A percentile compares a stretch with the other conserved stretches of the same genome.
These are phyloP conservation scores for Gadopsis marmoratus DNA, from an alignment of 2,797 vertebrate species.

Conservation along the genomic window DNA sequence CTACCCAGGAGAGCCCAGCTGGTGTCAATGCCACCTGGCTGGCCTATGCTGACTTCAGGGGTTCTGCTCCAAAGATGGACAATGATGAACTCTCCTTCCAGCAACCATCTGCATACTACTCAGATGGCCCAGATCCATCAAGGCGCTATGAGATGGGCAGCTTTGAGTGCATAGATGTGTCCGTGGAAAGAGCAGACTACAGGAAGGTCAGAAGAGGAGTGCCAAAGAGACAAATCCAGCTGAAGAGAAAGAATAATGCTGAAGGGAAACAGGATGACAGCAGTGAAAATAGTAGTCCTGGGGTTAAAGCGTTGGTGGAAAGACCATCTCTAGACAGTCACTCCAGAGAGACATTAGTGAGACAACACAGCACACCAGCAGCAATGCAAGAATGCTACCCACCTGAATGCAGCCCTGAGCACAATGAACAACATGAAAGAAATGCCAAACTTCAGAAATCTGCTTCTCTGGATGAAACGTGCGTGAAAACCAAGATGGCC, in stretches of 20 bases:
- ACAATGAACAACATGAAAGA: constrained; percentile 59
- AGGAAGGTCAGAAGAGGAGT: constrained; percentile 90
- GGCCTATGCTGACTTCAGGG: constrained; percentile 84
- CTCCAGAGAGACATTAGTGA: constrained; percentile 76
- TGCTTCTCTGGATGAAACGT: constrained; percentile 87
- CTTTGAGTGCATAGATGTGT: constrained; percentile 93
- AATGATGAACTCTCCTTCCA: constrained; percentile 75
- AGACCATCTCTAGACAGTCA: constrained; percentile 67
- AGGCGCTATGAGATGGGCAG: constrained; percentile 84
- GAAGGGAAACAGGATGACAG: constrained; percentile 84
- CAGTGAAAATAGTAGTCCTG: constrained; percentile 82
- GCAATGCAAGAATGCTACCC: constrained; percentile 69
- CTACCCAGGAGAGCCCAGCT: constrained; percentile 88
- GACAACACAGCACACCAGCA: constrained; percentile 84
- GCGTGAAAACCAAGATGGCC: constrained; percentile 88
- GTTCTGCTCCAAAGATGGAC: constrained; percentile 78
- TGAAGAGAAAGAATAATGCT: constrained; percentile 87
- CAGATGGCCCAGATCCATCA: constrained; percentile 74
- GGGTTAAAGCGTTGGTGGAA: constrained; percentile 60
- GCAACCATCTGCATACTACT: constrained; percentile 59
- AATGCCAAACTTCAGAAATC: constrained; percentile 88
- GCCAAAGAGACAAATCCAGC: constrained; percentile 95
- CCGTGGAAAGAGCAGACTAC: constrained; percentile 87
- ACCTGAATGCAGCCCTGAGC: constrained; percentile 56
- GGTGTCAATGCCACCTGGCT: constrained; percentile 80